Conservation (phyloP, 2,113 vertebrate genomes). For the Menidia beryllina region DNA sequence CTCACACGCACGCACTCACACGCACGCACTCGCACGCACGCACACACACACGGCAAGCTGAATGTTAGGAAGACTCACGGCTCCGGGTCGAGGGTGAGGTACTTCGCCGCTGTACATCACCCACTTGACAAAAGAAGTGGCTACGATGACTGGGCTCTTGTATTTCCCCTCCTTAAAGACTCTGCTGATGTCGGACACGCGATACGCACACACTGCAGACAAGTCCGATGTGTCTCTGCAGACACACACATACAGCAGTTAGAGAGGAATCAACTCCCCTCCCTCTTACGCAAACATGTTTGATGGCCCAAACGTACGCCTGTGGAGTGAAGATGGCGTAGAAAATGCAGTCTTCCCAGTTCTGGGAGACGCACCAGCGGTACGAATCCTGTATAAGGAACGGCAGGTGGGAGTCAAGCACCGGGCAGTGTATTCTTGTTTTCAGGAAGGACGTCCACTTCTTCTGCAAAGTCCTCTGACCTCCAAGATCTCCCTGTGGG, state of each 20-base stretch:
- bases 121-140: conserved; percentile 79
- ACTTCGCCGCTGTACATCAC: conserved; percentile 79
- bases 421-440: conserved; percentile 80
- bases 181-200: conserved; percentile 64
- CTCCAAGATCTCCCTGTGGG: conserved; percentile 83
- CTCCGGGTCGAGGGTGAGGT: conserved; percentile 83
- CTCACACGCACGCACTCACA: no score
- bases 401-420: conserved; percentile 76
- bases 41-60: conserved; percentile 23
- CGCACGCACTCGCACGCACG: conserved; percentile 5
- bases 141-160: conserved; percentile 72
- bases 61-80: conserved; percentile 78
- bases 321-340: conserved; percentile 83
- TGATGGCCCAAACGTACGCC: conserved; percentile 72
- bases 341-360: conserved; percentile 80
- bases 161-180: conserved; percentile 83
- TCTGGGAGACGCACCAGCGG: conserved; percentile 69
- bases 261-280: not conserved
- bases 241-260: conserved; percentile 31
- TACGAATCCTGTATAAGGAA: conserved; percentile 84
- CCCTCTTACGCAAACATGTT: conserved; percentile 4
- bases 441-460: conserved; percentile 86
- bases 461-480: conserved; percentile 80
- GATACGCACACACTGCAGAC: conserved; percentile 81
- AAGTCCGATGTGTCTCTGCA: conserved; percentile 76